phyloP scores from a whole-genome alignment of 2,113 vertebrate species.

The Eupsittula cactorum region DNA sequence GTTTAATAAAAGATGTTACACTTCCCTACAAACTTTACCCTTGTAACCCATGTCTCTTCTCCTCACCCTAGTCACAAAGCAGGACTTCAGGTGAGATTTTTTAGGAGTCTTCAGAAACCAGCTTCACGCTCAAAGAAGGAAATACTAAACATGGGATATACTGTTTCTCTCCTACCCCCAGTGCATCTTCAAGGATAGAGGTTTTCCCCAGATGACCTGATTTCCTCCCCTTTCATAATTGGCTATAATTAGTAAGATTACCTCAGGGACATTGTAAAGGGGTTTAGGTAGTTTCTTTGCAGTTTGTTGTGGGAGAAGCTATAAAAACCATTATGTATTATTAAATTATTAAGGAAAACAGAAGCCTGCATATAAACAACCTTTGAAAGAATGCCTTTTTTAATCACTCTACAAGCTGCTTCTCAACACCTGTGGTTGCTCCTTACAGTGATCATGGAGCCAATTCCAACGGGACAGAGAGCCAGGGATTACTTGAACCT shows the following conservation, averaged over 20 bases:
- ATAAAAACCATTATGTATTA: not conserved
- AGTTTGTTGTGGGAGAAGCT: not conserved
- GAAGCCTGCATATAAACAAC: not conserved
- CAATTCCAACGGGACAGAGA: slow-evolving; percentile 78
- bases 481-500: slow-evolving; percentile 86
- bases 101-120: not conserved
- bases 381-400: not conserved
- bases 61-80: not conserved
- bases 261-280: not conserved
- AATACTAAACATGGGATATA: not conserved
- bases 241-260: not conserved
- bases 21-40: not conserved
- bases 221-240: not conserved
- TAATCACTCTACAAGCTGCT: not conserved
- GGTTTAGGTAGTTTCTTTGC: not conserved
- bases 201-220: not conserved
- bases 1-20: not conserved
- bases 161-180: not conserved
- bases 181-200: not conserved
- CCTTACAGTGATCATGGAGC: slow-evolving; percentile 83
- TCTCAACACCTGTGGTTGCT: not conserved
- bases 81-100: not conserved
- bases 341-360: not conserved
- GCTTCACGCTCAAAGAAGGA: not conserved
- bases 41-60: not conserved